Conservation (phyloP, 2,113 vertebrate genomes). For the Micronycteris hirsuta region DNA sequence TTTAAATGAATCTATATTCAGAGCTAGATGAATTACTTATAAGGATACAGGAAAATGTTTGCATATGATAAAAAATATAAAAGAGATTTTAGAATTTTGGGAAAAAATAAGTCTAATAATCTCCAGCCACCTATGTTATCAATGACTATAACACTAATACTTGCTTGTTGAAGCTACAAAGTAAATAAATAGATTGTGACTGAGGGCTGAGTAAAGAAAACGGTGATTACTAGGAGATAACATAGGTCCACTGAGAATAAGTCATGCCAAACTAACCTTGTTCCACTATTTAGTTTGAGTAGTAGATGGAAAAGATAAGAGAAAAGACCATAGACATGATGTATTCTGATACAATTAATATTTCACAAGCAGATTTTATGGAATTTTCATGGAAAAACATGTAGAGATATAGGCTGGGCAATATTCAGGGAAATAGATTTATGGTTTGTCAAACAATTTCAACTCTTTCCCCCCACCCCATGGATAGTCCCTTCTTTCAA, state of each 20-base stretch:
- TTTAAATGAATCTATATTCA: conserved; percentile 3
- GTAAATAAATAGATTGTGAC: not conserved
- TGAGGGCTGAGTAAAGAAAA: not conserved
- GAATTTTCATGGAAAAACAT: not conserved
- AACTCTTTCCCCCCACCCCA: not conserved
- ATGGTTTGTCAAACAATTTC: conserved; percentile 23
- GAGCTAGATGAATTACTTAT: not conserved
- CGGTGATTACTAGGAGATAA: not conserved
- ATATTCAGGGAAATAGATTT: conserved; percentile 7
- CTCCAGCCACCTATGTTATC: not conserved
- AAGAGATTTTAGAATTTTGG: not conserved
- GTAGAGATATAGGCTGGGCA: not conserved
- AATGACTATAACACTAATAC: not conserved
- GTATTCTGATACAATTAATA: conserved; percentile 24
- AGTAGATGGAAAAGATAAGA: conserved; percentile 21
- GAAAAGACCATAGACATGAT: not conserved
- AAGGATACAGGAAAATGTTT: not conserved
- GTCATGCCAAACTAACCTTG: not conserved
- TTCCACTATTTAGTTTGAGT: conserved; percentile 7
- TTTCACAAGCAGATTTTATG: conserved; percentile 27
- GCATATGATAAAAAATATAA: not conserved
- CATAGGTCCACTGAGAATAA: not conserved
- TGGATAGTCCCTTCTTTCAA: conserved; percentile 38
- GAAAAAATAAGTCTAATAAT: not conserved
- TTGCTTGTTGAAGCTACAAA: conserved; percentile 7